Evolutionary conservation across 2,888 invertebrate species (phyloP), one percentile per base, ranked within the genome.

Genomic region (Drymonia ruficornis): DNA sequence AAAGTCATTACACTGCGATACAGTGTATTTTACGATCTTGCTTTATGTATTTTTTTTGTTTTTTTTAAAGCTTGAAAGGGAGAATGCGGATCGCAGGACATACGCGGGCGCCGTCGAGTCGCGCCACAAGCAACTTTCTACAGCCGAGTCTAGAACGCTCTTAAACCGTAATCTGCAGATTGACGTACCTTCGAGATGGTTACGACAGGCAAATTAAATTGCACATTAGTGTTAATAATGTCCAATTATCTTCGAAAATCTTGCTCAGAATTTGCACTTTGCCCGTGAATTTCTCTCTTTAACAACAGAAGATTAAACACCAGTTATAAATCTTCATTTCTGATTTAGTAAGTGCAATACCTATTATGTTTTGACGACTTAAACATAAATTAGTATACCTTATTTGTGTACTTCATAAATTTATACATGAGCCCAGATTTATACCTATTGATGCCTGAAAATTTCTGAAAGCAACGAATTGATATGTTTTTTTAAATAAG

Each of bases 81-180:
- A 85, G 88, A 90, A 89, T 87, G 87, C 90, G 87, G 84, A 83
- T 88, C 86, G 87, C 91, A 91, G 92, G 92, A 92, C 89, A 83
- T 76, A 72, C 78, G 75, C 81, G 82, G 92, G 92, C 92, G 92
- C 92, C 92, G 81, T 70, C 62, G 74, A 85, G 92, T 90, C 91
- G 91, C 91, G 91, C 84, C 91, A 76, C 91, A 84, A 90, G 81
- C 89, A 89, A 91, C 92, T 92, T 92, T 92, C 92, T 92, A 92
- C 92, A 82, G 78, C 84, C 79, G 83, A 85, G 89, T 91, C 90
- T 91, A 91, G 87, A 92, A 81, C 88, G 81, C 81, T 88, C 84
- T 89, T 90, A 89, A 88, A 89, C 91, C 78, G 90, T 90, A 91
- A 91, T 91, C 91, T 84, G 83, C 82, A 82, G 90, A 89, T 91